These are phyloP conservation scores for Micromussa lordhowensis DNA, from an alignment of 92 coral and sea anemone genomes.

Conservation along the genomic window DNA sequence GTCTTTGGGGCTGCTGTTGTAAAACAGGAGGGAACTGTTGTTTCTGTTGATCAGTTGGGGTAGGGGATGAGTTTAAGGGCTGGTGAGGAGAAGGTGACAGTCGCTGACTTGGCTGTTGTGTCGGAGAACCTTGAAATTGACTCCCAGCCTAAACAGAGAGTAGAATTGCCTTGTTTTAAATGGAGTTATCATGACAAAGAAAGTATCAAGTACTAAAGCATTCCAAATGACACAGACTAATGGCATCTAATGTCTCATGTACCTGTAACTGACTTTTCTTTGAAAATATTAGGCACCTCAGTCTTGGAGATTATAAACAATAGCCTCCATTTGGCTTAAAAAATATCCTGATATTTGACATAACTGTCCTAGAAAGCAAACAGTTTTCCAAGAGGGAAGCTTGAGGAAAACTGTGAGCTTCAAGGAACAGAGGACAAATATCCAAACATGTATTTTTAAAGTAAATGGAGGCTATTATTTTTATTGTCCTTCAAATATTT, in stretches of 20 bases:
- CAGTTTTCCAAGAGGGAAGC: no score
- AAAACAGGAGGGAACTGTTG: slow-evolving; percentile 21
- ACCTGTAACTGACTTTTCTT: no score
- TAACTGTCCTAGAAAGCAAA: no score
- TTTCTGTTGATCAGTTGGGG: slow-evolving; percentile 26
- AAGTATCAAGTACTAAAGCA: not conserved
- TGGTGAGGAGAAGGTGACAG: slow-evolving; percentile 53
- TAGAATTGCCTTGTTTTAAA: not conserved
- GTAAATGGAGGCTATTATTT: no score
- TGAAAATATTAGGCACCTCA: no score
- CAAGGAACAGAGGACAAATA: no score
- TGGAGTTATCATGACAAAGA: not conserved
- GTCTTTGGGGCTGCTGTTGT: slow-evolving; percentile 7
- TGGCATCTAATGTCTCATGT: no score
- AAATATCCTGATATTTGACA: no score
- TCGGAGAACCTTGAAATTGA: slow-evolving; percentile 56
- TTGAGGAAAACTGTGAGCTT: no score
- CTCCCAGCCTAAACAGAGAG: slow-evolving; percentile 24
- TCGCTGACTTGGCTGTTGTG: slow-evolving; percentile 44
- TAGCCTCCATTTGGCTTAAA: not conserved
- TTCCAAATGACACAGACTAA: not conserved
- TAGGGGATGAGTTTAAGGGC: not conserved
- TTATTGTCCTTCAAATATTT: no score
- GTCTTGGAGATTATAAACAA: no score
- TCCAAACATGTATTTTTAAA: no score